Evolutionary conservation across 2,888 invertebrate species (phyloP), one percentile per base, ranked within the genome.

Genomic region (Brachylomia viminalis): DNA sequence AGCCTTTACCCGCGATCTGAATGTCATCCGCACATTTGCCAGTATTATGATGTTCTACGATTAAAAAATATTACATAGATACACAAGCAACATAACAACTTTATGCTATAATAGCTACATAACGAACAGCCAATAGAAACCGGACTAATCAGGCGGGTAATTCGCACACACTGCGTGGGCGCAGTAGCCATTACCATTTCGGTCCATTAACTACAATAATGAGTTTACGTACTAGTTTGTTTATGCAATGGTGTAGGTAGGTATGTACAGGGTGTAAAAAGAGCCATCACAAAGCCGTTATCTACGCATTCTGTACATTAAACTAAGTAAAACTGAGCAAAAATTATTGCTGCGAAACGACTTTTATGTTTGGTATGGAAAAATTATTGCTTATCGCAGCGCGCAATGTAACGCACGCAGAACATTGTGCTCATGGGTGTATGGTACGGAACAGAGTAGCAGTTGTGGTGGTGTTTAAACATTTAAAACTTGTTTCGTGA

Each of bases 211-310:
- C 75, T 69, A 13, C 49, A 33, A 15, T 85, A 85, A 83, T 75
- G 59, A 83, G 70, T 73, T 75, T 59, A 78, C 67, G 56, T 76
- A 72, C 71, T 47, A 66, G 20, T 77, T 79, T 49, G 71, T 72
- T 86, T 84, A 87, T 78, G 85, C 80, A 88, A 88, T 81, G 64
- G 30, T 61, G 38, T 70, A 23, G n/a, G n/a, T n/a, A n/a, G n/a
- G n/a, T n/a, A n/a, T n/a, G n/a, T 33, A 47, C 2, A 30, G 15
- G 47, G 2, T 47, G 10, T n/a, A 11, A 49, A n/a, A 67, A 49
- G 23, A 67, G 6, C 6, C 47, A 49, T 33, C 23, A 66, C 10
- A 33, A 8, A 58, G 7, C 13, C 7, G 30, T 23, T 47, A 30
- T 66, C 20, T 8, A 30, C 13, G 20, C 13, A 47, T 23, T 66